phyloP scores from a whole-genome alignment of 2,888 invertebrate species.

The Drosophila mayaguana region DNA sequence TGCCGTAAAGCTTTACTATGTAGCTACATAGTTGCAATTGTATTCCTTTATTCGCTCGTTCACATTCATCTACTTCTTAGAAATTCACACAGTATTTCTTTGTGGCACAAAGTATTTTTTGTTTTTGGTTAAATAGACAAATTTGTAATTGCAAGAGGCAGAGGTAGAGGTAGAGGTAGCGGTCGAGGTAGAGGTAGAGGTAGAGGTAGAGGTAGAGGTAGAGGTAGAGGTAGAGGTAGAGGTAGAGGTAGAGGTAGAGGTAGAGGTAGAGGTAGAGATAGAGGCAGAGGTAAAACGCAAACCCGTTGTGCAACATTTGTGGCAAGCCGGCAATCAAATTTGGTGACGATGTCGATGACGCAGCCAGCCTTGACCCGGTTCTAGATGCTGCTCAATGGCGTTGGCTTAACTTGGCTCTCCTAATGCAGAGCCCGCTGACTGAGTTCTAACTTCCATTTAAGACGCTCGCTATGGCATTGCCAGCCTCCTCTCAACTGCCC shows the following conservation, averaged over 20 bases:
- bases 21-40: not conserved
- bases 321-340: slow-evolving; percentile 36
- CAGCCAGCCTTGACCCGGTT: slow-evolving; percentile 83
- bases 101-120: not conserved
- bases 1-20: no score
- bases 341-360: slow-evolving; percentile 35
- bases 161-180: not conserved
- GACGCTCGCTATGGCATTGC: not conserved
- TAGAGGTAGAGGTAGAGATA: not conserved
- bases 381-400: slow-evolving; percentile 47
- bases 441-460: slow-evolving; percentile 29
- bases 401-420: slow-evolving; percentile 35
- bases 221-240: not conserved
- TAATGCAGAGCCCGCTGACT: slow-evolving; percentile 11
- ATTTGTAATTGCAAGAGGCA: not conserved
- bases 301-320: slow-evolving; percentile 53
- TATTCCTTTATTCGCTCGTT: not conserved
- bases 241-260: not conserved
- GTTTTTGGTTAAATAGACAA: not conserved
- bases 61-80: not conserved
- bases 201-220: not conserved
- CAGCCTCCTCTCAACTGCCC: not conserved
- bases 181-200: not conserved
- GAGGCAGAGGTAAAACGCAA: slow-evolving; percentile 17
- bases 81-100: not conserved